Conservation (phyloP, 2,113 vertebrate genomes). For the Hystrix brachyura region DNA sequence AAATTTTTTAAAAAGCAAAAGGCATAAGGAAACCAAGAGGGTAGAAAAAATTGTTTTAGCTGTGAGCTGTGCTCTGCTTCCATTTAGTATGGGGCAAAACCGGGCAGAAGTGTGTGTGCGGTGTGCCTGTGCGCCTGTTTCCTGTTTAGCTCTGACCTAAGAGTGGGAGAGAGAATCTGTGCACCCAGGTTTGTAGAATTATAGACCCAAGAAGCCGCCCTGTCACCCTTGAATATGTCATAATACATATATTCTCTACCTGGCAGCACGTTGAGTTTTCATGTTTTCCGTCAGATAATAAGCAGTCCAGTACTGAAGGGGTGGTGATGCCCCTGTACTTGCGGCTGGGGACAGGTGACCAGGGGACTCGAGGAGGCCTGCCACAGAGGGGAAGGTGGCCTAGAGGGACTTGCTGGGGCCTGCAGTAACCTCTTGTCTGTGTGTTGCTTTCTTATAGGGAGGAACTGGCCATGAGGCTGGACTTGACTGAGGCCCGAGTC, state of each 20-base stretch:
- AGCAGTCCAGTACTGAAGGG: constrained; percentile 22
- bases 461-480: constrained; percentile 98
- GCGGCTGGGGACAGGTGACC: neutral
- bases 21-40: constrained; percentile 46
- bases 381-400: neutral
- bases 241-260: neutral
- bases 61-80: constrained; percentile 2
- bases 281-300: neutral
- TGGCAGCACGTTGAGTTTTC: neutral
- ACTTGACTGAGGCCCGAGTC: constrained; percentile 98
- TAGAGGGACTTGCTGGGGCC: constrained; percentile 19
- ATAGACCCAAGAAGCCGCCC: neutral
- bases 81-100: constrained; percentile 37
- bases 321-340: neutral
- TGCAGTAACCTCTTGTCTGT: constrained; percentile 65
- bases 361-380: constrained; percentile 9
- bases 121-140: neutral
- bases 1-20: neutral
- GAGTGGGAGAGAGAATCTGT: neutral
- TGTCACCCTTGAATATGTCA: constrained; percentile 1
- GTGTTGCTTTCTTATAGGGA: constrained; percentile 92
- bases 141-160: constrained; percentile 17
- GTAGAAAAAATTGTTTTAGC: neutral
- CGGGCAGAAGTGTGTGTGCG: neutral
- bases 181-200: constrained; percentile 28